Evolutionary conservation across 2,888 invertebrate species (phyloP).

Genomic region (Hyposoter didymator): DNA sequence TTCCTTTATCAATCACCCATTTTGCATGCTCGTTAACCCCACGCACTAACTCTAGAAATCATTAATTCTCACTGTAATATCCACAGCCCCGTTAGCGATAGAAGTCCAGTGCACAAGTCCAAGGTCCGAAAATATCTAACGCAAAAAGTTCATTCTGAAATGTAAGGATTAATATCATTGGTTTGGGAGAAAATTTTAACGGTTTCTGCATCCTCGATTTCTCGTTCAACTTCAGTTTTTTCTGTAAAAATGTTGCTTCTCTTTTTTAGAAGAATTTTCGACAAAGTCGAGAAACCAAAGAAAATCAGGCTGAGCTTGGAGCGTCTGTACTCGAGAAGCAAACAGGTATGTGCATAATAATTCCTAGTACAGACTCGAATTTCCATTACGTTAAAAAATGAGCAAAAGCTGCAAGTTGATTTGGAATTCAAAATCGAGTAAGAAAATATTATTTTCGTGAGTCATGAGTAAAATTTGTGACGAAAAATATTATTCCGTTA

Average conservation of each 20-base stretch:
- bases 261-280: conserved; percentile 72
- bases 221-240: neutral
- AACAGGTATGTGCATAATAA: conserved; percentile 71
- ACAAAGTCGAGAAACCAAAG: conserved; percentile 79
- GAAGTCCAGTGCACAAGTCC: conserved; percentile 73
- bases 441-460: neutral
- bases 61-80: conserved; percentile 61
- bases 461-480: neutral
- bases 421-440: neutral
- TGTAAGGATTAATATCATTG: conserved; percentile 72
- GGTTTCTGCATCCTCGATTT: conserved; percentile 6
- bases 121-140: conserved; percentile 76
- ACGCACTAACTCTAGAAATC: conserved; percentile 54
- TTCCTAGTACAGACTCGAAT: neutral
- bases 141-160: conserved; percentile 73
- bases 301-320: conserved; percentile 81
- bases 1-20: conserved; percentile 35
- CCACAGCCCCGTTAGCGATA: conserved; percentile 74
- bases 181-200: conserved; percentile 25
- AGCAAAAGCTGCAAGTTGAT: neutral
- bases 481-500: too few relatives aligned
- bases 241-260: conserved; percentile 8
- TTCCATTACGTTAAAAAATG: neutral
- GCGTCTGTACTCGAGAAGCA: conserved; percentile 78
- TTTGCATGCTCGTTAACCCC: conserved; percentile 40